Conservation (phyloP, 2,113 vertebrate species). For the Acrocephalus arundinaceus region DNA sequence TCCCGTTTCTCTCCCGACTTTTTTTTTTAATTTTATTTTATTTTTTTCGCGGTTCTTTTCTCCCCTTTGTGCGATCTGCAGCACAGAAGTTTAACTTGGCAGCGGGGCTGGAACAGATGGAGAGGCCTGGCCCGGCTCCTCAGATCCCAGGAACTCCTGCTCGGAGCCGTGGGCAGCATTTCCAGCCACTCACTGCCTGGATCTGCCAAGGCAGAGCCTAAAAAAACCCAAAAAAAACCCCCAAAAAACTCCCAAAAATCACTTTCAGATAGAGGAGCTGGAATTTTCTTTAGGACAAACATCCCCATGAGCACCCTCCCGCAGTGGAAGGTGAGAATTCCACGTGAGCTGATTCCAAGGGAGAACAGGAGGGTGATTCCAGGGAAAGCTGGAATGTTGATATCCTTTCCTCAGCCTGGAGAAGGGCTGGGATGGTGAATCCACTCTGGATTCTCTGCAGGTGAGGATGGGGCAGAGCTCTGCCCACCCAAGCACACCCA, state of each 20-base stretch:
- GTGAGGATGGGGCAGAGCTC: neutral
- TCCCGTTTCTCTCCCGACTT: neutral
- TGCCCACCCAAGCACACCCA: neutral
- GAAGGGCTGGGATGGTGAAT: neutral
- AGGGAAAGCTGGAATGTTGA: neutral
- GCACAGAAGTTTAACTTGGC: conserved; percentile 41
- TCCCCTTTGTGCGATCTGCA: neutral
- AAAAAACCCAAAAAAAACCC: neutral
- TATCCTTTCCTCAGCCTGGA: neutral
- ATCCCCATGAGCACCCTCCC: neutral
- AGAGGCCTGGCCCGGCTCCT: conserved; percentile 12
- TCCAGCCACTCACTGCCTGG: conserved; percentile 25
- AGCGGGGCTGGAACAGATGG: conserved; percentile 31
- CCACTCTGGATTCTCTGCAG: neutral
- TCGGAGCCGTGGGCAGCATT: neutral
- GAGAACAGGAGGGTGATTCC: neutral
- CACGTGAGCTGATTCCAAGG: neutral
- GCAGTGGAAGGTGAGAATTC: neutral
- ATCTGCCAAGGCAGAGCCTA: neutral
- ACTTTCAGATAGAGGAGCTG: neutral
- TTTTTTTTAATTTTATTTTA: neutral
- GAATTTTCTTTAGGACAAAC: conserved; percentile 1
- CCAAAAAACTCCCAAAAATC: no score
- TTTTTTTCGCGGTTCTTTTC: neutral
- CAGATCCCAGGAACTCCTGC: conserved; percentile 50